Evolutionary conservation across 2,888 invertebrate genomes (phyloP).

Genomic region (Spodoptera picta): DNA sequence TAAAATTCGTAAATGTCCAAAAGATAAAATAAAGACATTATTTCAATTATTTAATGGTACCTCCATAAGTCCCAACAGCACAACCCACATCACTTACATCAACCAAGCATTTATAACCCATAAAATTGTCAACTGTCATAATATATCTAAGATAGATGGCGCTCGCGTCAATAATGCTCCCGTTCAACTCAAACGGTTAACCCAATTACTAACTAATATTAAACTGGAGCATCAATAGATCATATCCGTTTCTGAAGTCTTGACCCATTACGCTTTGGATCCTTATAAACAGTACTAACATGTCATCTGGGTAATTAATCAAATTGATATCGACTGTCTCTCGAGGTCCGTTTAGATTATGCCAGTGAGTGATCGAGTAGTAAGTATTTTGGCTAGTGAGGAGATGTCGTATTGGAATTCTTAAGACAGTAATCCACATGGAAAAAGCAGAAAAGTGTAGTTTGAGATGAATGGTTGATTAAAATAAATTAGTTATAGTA

Average conservation of each 20-base stretch:
- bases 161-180: conserved; percentile 24
- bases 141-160: conserved; percentile 24
- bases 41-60: no score
- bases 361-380: conserved; percentile 9
- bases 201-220: conserved; percentile 31
- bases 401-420: background rate
- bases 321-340: conserved; percentile 34
- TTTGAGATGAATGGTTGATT: no score
- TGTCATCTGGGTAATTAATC: conserved; percentile 54
- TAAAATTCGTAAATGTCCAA: no score
- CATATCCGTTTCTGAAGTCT: conserved; percentile 21
- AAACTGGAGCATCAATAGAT: conserved; percentile 50
- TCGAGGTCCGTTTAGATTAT: conserved; percentile 1
- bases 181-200: conserved; percentile 21
- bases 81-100: background rate
- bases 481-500: no score
- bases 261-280: conserved; percentile 19
- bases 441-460: background rate
- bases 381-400: background rate
- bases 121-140: conserved; percentile 8
- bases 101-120: background rate
- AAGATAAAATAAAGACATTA: no score
- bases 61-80: no score
- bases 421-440: no score
- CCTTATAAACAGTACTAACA: conserved; percentile 48